Evolutionary conservation across 2,797 vertebrate species (phyloP), one percentile per base, ranked within the genome.

Genomic region (Spinibarbus caldwelli): DNA sequence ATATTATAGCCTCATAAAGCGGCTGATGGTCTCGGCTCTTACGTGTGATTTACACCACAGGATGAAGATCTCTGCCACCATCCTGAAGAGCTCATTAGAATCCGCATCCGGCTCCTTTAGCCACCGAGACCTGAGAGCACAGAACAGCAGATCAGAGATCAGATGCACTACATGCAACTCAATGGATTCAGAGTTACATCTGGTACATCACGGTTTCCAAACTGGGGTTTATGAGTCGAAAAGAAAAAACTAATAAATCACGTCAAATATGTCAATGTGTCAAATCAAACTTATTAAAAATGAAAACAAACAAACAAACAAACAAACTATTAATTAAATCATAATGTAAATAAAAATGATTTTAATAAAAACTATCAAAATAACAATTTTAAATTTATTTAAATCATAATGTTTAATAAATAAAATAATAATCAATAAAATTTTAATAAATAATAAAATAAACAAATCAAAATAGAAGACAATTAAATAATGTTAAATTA

Each of bases 41-140:
- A 99, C 98, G 15, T 99, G 98, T 66, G 98, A 99, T 94, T 99
- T 99, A 93, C 97, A 98, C 98, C 98, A 99, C 76, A 99, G 96
- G 89, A 99, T 99, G 89, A 99, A 99, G 92, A 99, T 97, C 91
- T 99, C 98, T 76, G 98, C 98, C 34, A 99, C 98, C 98, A 99
- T 99, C 90, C 93, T 95, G 92, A 99, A 99, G 78, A 99, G 98
- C 90, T 98, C 96, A 86, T 97, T 98, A 64, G 98, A 99, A 88
- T 99, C 97, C 0, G 87, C 90, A 79, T 98, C 96, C 1, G 98
- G 98, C 87, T 97, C 98, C 93, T 99, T 99, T 11, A 99, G 94
- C 98, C 98, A 99, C 80, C 97, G 97, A 57, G 98, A 97, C 94
- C 98, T 99, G 90, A 70, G 90, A 64, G 12, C 17, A 80, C 79